Evolutionary conservation across 1,140 invertebrate genomes (phyloP), one percentile per base, ranked within the genome.

Genomic region (Neodiprion fabricii): DNA sequence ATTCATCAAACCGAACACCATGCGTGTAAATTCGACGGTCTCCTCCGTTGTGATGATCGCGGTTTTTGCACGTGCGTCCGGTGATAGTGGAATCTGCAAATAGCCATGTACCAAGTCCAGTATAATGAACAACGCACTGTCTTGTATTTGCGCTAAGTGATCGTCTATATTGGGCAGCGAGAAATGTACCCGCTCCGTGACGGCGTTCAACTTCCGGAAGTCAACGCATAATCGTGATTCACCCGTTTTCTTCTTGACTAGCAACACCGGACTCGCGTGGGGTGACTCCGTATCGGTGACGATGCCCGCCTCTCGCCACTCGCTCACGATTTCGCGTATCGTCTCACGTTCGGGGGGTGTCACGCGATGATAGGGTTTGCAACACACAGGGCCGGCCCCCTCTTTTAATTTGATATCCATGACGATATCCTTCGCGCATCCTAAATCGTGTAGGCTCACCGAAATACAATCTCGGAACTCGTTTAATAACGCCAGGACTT

Each of bases 221-320:
- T 17, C 17, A 17, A 17, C 17, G 17, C 17, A 17, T 17, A 17
- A 17, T 17, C 17, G 17, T 17, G 17, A 17, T 17, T 17, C 17
- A 21, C 17, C 17, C 17, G 17, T 72, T 78, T 77, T 75, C 53
- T 75, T 78, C 48, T 74, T 72, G 9, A 79, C 76, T 1, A 81
- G 48, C 2, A 79, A 12, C 0, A 77, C 75, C 2, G 81, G 81
- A 47, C 77, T 77, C 1, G 78, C 79, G 67, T 80, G 81, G n/a
- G 78, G 67, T 9, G 80, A 83, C 50, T 71, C 74, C 14, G 78
- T 79, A 48, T 79, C 72, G 0, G 49, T 28, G 10, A 81, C 78
- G n/a, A 80, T 72, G 1, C 74, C 74, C 9, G 28, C 40, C n/a
- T 70, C 69, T 70, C 47, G 17, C 48, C 72, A 76, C 3, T 78